Evolutionary conservation across 1,140 invertebrate genomes (phyloP).

Genomic region (Cyclargus thomasi): DNA sequence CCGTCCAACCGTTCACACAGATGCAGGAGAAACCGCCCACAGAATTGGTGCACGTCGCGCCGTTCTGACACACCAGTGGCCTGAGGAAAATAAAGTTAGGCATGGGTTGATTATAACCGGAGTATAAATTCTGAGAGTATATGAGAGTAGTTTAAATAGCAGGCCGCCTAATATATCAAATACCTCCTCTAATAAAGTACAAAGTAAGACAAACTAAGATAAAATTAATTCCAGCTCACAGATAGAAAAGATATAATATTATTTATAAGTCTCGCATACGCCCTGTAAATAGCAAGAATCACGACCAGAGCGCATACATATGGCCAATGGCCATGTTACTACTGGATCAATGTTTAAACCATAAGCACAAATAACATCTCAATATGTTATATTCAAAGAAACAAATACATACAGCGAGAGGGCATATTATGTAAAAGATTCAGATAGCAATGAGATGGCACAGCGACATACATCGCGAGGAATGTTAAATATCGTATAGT

Average conservation of each 20-base stretch:
- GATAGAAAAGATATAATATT: slow-evolving; percentile 2
- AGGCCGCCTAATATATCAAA: too few relatives aligned
- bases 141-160: too few relatives aligned
- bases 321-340: neutral
- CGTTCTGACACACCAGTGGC: slow-evolving; percentile 93
- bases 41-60: slow-evolving; percentile 95
- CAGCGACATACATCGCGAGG: neutral
- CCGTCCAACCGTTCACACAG: slow-evolving; percentile 96
- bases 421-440: neutral
- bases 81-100: slow-evolving; percentile 41
- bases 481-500: neutral
- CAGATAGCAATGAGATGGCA: neutral
- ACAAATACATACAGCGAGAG: slow-evolving; percentile 6
- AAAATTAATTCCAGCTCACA: neutral
- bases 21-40: slow-evolving; percentile 94
- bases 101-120: too few relatives aligned
- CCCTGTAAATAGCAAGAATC: slow-evolving; percentile 9
- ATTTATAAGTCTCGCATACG: slow-evolving; percentile 3
- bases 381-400: neutral
- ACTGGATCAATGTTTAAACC: slow-evolving; percentile 6
- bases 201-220: neutral
- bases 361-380: slow-evolving; percentile 12
- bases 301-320: neutral
- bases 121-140: neutral
- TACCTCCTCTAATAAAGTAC: too few relatives aligned